Conservation (phyloP, 2,113 vertebrate genomes). For the Amblyopsis rosae region DNA sequence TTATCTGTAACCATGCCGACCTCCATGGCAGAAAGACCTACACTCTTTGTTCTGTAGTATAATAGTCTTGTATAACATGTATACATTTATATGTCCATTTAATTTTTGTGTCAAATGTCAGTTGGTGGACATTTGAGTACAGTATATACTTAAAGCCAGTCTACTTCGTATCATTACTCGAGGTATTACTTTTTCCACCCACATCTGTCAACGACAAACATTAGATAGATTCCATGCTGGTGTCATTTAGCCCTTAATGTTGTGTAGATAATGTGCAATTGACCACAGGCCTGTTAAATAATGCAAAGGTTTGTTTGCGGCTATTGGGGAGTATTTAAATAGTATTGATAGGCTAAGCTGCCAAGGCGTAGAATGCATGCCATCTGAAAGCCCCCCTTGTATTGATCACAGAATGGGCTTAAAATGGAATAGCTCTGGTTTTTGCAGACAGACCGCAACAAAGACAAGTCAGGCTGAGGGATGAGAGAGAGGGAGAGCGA, state of each 20-base stretch:
- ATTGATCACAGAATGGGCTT: constrained; percentile 75
- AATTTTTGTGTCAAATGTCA: too few species aligned
- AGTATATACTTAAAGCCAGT: too few species aligned
- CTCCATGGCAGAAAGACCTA: too few species aligned
- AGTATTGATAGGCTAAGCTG: constrained; percentile 92
- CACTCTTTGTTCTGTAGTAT: too few species aligned
- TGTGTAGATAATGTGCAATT: constrained; percentile 90
- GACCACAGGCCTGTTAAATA: constrained; percentile 89
- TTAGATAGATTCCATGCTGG: constrained; percentile 52
- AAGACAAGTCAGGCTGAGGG: constrained; percentile 12
- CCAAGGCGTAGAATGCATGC: constrained; percentile 82
- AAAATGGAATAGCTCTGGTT: constrained; percentile 51
- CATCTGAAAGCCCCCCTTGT: constrained; percentile 78
- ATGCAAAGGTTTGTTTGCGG: constrained; percentile 86
- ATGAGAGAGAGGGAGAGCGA: constrained; percentile 14
- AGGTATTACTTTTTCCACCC: background rate
- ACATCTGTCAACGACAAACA: constrained; percentile 43
- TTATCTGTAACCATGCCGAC: too few species aligned
- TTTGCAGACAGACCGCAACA: constrained; percentile 21
- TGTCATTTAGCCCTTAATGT: constrained; percentile 83
- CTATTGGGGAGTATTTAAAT: constrained; percentile 94
- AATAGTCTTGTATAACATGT: too few species aligned
- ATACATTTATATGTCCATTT: too few species aligned
- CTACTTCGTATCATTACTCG: too few species aligned
- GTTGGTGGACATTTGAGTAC: too few species aligned